These are phyloP conservation scores for Sander vitreus DNA, from an alignment of 2,113 vertebrate genomes.

Conservation along the genomic window DNA sequence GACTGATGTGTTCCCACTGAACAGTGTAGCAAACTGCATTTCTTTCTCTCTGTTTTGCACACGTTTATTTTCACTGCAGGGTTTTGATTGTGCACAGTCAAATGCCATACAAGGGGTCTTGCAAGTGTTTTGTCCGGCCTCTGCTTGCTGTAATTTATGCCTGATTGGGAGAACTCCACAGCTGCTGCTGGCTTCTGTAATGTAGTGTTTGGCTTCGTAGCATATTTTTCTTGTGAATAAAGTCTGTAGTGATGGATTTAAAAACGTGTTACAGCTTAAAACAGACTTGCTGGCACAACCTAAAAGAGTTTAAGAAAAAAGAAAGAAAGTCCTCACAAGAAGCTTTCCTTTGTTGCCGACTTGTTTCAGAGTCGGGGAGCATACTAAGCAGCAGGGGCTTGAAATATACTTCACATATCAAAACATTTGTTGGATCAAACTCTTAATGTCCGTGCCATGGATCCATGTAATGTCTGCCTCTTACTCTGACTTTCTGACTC, in stretches of 20 bases:
- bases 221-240: slow-evolving; percentile 74
- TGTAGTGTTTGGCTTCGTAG: slow-evolving; percentile 54
- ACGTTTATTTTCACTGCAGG: slow-evolving; percentile 19
- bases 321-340: slow-evolving; percentile 55
- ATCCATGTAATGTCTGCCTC: slow-evolving; percentile 35
- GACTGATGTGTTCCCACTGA: slow-evolving; percentile 46
- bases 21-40: slow-evolving; percentile 11
- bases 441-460: slow-evolving; percentile 41
- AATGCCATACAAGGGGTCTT: slow-evolving; percentile 39
- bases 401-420: slow-evolving; percentile 66
- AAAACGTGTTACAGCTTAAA: slow-evolving; percentile 59
- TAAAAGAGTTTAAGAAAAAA: slow-evolving; percentile 58
- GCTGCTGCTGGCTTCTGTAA: slow-evolving; percentile 52
- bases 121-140: slow-evolving; percentile 33
- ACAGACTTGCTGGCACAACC: slow-evolving; percentile 66
- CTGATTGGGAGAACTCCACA: slow-evolving; percentile 60
- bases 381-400: slow-evolving; percentile 55
- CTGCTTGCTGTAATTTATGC: slow-evolving; percentile 50
- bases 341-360: slow-evolving; percentile 70
- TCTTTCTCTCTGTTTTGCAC: slow-evolving; percentile 8
- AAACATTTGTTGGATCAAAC: slow-evolving; percentile 70
- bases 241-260: slow-evolving; percentile 73
- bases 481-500: slow-evolving; percentile 43
- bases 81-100: slow-evolving; percentile 41
- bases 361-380: slow-evolving; percentile 69